Evolutionary conservation across 2,113 vertebrate species (phyloP).

Genomic region (Ascaphus truei): DNA sequence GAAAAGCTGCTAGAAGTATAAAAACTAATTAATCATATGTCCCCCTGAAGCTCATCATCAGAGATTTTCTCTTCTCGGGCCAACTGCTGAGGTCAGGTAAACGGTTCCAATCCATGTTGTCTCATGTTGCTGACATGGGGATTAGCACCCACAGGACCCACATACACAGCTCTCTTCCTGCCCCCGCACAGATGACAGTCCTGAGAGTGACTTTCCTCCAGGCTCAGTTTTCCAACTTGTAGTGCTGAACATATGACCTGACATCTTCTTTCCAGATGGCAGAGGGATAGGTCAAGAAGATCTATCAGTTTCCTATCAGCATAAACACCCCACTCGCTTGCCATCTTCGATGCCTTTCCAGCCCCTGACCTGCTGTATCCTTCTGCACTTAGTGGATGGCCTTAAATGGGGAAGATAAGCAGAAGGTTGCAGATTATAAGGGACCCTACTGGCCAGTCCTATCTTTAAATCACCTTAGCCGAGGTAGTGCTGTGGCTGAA

Average conservation of each 20-base stretch:
- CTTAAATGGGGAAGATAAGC: slow-evolving; percentile 12
- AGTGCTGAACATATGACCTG: slow-evolving; percentile 11
- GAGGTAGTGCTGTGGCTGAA: neutral
- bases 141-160: slow-evolving; percentile 26
- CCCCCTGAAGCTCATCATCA: neutral
- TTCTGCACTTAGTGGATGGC: slow-evolving; percentile 2
- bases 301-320: slow-evolving; percentile 32
- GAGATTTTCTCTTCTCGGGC: slow-evolving; percentile 14
- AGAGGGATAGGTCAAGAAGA: slow-evolving; percentile 28
- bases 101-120: slow-evolving; percentile 15
- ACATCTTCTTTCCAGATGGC: slow-evolving; percentile 22
- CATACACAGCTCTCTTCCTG: slow-evolving; percentile 29
- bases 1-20: neutral
- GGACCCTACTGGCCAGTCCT: neutral
- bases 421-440: neutral
- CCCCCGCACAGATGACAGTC: slow-evolving; percentile 35
- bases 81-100: slow-evolving; percentile 34
- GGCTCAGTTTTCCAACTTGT: slow-evolving; percentile 18
- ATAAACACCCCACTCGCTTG: slow-evolving; percentile 31
- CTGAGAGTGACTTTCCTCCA: slow-evolving; percentile 29
- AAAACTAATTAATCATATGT: slow-evolving; percentile 9
- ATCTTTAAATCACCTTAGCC: neutral
- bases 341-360: neutral
- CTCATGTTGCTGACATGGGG: slow-evolving; percentile 31
- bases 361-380: neutral